Evolutionary conservation across 2,113 vertebrate species (phyloP), one percentile per base, ranked within the genome.

Genomic region (Paramormyrops kingsleyae): DNA sequence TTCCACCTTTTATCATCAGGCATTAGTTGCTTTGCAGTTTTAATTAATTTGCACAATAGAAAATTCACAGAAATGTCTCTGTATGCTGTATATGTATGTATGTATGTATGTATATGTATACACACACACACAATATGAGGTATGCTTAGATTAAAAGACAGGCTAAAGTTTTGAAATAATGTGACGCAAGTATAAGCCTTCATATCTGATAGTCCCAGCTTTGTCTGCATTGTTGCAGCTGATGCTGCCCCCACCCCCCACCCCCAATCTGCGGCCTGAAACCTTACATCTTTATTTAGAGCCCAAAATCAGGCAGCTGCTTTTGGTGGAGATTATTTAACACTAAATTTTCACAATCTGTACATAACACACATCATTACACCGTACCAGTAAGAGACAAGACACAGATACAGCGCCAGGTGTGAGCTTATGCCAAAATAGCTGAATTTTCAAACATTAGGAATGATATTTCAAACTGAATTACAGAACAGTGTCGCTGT

Each of bases 201-300:
- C 24, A 62, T 24, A 12, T 62, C 10, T 44, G 8, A n/a, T 56
- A 56, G 27, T 17, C 7, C 8, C 39, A 44, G 15, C 27, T 46
- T 19, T 56, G 52, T 89, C 35, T 84, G 13, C 53, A 59, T 84
- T 84, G 13, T 50, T 84, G 84, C 62, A 90, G 89, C 85, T 77
- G 89, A 90, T 13, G 27, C 7, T 77, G 19, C 15, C 19, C 47
- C 59, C n/a, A n/a, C 42, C 10, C 50, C 59, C 46, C 50, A 4
- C 70, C 83, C 46, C n/a, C 17, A 19, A 19, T 80, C 74, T 90
- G 89, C 21, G 85, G 89, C 85, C 35, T 87, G 84, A 87, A 70
- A 87, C 89, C 50, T 21, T 27, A 70, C 62, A 13, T 87, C 84
- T 87, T 90, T 52, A 87, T 87, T 87, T 90, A 90, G 89, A 90